Evolutionary conservation across 2,888 invertebrate species (phyloP).

Genomic region (Melanostoma scalare): DNA sequence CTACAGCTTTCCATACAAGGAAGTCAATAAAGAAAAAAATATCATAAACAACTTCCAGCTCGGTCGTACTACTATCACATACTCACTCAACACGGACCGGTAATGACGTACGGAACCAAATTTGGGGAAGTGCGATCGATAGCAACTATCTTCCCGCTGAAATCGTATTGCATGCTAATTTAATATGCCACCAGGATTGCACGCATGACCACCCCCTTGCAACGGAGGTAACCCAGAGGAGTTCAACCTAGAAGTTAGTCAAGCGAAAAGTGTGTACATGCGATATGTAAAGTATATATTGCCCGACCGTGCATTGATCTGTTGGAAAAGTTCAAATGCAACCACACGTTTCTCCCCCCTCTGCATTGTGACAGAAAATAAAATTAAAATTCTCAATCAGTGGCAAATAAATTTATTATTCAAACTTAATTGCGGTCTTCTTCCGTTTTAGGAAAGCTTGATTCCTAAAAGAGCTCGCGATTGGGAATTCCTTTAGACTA

Average conservation of each 20-base stretch:
- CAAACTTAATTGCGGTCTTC: conserved; percentile 72
- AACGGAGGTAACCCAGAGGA: background rate
- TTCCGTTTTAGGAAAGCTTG: conserved; percentile 69
- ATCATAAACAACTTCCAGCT: conserved; percentile 42
- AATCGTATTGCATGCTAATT: conserved; percentile 64
- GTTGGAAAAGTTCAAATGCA: conserved; percentile 54
- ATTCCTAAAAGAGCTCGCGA: conserved; percentile 48
- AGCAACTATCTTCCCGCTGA: conserved; percentile 53
- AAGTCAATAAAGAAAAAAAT: conserved; percentile 30
- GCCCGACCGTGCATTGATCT: conserved; percentile 29
- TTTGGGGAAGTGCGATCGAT: conserved; percentile 70
- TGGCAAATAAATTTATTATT: conserved; percentile 67
- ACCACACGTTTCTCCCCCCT: conserved; percentile 1
- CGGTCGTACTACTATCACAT: conserved; percentile 38
- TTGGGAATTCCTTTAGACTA: conserved; percentile 61
- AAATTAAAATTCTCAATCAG: conserved; percentile 68
- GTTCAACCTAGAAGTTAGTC: conserved; percentile 53
- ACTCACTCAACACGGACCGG: conserved; percentile 29
- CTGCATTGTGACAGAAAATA: background rate
- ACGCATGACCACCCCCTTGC: conserved; percentile 56
- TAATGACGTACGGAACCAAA: conserved; percentile 70
- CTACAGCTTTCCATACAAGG: conserved; percentile 38
- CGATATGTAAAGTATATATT: conserved; percentile 27
- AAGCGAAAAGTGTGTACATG: conserved; percentile 30
- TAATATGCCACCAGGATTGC: conserved; percentile 50